Evolutionary conservation across 2,797 vertebrate genomes (phyloP).

Genomic region (Salmo trutta): DNA sequence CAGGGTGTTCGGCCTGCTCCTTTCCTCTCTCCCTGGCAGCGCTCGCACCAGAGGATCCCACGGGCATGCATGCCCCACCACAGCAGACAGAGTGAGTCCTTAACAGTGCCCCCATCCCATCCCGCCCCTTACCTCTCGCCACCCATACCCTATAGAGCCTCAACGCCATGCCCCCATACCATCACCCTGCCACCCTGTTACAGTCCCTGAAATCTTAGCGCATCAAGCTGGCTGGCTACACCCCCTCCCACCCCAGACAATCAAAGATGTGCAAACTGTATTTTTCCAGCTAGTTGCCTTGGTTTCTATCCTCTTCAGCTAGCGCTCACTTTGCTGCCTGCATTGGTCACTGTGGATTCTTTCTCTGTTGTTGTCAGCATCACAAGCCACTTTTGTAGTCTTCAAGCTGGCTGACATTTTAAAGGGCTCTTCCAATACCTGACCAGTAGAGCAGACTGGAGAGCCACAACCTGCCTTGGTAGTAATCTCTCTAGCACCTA

Average conservation of each 20-base stretch:
- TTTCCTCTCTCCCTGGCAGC: conserved; percentile 95
- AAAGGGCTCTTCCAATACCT: not conserved
- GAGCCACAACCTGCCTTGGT: too few species aligned
- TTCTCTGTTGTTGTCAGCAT: not conserved
- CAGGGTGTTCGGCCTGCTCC: conserved; percentile 89
- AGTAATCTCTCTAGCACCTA: too few species aligned
- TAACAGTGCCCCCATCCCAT: not conserved
- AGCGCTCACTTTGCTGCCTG: not conserved
- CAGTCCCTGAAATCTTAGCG: not conserved
- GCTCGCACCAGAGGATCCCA: conserved; percentile 62
- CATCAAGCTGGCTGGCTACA: not conserved
- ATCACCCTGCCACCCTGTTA: not conserved
- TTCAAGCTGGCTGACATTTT: not conserved
- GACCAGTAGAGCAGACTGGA: too few species aligned
- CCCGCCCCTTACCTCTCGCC: not conserved
- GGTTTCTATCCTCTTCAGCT: conserved; percentile 1
- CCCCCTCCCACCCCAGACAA: not conserved
- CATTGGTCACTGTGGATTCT: not conserved
- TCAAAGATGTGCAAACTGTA: not conserved
- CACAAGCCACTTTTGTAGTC: not conserved
- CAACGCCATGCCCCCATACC: not conserved
- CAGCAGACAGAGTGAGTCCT: conserved; percentile 94
- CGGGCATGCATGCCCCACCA: conserved; percentile 72
- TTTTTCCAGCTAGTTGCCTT: not conserved
- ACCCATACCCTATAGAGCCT: not conserved